These are phyloP conservation scores for Eristalis arbustorum DNA, from an alignment of 2,888 invertebrate species.

Conservation along the genomic window DNA sequence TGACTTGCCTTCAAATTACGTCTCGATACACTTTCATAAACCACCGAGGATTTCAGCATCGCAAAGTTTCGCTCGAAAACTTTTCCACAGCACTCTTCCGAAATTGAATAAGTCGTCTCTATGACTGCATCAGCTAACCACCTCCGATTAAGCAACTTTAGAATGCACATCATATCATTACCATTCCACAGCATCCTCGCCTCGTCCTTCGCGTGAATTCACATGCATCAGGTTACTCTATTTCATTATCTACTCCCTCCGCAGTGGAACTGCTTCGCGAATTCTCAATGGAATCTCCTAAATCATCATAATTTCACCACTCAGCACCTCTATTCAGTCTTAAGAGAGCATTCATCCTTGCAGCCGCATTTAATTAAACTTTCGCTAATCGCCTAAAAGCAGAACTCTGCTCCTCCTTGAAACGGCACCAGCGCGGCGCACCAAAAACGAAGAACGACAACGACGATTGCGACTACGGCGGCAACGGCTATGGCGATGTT, in stretches of 20 bases:
- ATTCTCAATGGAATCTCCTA: constrained; percentile 1
- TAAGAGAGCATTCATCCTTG: constrained; percentile 34
- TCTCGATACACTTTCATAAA: too few relatives aligned
- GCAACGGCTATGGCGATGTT: background rate
- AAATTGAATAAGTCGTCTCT: background rate
- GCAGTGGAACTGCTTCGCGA: background rate
- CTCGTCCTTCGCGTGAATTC: background rate
- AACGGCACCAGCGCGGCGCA: background rate
- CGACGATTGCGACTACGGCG: background rate
- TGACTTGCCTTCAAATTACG: background rate
- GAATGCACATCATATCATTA: background rate
- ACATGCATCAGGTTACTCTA: background rate
- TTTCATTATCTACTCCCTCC: background rate
- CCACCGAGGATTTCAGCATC: background rate
- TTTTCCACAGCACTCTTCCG: background rate
- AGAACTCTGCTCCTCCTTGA: constrained; percentile 29
- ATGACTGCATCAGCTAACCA: background rate
- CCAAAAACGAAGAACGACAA: background rate
- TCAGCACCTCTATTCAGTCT: constrained; percentile 62
- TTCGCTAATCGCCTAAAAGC: constrained; percentile 70
- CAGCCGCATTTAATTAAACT: constrained; percentile 67
- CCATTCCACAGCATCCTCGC: background rate
- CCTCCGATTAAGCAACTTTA: background rate
- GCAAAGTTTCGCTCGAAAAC: background rate
- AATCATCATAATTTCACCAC: constrained; percentile 68